Evolutionary conservation across 2,888 invertebrate genomes (phyloP).

Genomic region (Andrena hattorfiana): DNA sequence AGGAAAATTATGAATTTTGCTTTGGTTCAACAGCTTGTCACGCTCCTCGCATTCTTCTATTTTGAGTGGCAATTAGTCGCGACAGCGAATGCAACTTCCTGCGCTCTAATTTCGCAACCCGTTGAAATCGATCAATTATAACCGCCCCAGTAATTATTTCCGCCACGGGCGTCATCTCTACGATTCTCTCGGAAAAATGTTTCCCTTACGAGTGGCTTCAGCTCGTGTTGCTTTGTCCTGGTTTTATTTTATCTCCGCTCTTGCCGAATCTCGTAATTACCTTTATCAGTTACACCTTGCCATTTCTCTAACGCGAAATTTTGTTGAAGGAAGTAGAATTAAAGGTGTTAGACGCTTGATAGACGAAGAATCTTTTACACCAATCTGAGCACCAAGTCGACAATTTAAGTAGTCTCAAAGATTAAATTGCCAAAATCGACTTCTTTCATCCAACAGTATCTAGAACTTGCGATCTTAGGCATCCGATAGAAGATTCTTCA

Average conservation of each 20-base stretch:
- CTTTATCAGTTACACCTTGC: no score
- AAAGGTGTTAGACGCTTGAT: slow-evolving; percentile 3
- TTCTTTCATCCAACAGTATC: no score
- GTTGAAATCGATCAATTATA: slow-evolving; percentile 43
- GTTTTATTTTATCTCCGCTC: no score
- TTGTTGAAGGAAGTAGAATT: slow-evolving; percentile 17
- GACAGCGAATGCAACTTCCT: background rate
- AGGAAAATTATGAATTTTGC: background rate
- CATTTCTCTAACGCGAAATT: slow-evolving; percentile 15
- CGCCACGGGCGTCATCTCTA: background rate
- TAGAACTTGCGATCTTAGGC: no score
- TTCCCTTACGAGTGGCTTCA: slow-evolving; percentile 18
- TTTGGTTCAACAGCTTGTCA: background rate
- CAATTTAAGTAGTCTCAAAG: no score
- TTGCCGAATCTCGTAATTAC: no score
- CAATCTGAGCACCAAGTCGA: no score
- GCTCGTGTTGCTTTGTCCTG: background rate
- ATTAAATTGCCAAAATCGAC: no score
- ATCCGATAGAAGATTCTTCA: no score
- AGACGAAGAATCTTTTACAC: background rate
- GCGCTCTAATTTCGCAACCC: background rate
- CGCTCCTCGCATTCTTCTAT: background rate
- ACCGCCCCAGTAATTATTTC: slow-evolving; percentile 29
- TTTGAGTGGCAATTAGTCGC: slow-evolving; percentile 11
- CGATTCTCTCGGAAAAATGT: slow-evolving; percentile 6